Conservation (phyloP, 2,797 vertebrate genomes). For the Karalla daura region DNA sequence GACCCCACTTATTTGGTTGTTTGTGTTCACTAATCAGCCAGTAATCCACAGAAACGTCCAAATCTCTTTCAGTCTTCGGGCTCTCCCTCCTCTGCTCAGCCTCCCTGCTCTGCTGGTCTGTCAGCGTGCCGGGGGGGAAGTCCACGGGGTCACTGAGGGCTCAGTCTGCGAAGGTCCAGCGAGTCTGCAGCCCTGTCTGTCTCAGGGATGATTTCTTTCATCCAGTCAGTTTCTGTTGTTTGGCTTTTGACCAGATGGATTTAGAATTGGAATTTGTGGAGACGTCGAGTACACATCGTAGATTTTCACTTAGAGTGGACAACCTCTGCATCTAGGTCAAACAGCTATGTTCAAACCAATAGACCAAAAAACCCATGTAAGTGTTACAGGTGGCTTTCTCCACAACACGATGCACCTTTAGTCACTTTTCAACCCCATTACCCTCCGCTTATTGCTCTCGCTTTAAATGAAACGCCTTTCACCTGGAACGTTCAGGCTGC, state of each 20-base stretch:
- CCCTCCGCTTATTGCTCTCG: not conserved
- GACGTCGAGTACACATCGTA: too few species aligned
- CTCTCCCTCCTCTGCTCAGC: slow-evolving; percentile 46
- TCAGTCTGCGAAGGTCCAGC: slow-evolving; percentile 1
- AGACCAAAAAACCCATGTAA: too few species aligned
- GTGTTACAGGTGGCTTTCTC: not conserved
- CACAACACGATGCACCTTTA: not conserved
- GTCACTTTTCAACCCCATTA: not conserved
- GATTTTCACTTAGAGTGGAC: not conserved
- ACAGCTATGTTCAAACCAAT: not conserved
- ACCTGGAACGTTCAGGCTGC: slow-evolving; percentile 6
- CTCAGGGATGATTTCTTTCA: not conserved
- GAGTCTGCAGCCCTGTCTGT: slow-evolving; percentile 1
- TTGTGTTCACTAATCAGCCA: slow-evolving; percentile 73
- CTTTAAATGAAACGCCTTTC: not conserved
- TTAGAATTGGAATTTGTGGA: too few species aligned
- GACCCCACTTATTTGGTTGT: slow-evolving; percentile 68
- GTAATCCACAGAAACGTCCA: slow-evolving; percentile 71
- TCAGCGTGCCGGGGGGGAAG: slow-evolving; percentile 12
- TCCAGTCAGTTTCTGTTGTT: too few species aligned
- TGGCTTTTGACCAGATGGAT: too few species aligned
- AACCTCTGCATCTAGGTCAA: too few species aligned
- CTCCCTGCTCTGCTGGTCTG: slow-evolving; percentile 37
- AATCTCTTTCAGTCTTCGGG: slow-evolving; percentile 48
- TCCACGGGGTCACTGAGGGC: slow-evolving; percentile 29